phyloP scores from a whole-genome alignment of 2,888 invertebrate species.

The Lymantria monacha region DNA sequence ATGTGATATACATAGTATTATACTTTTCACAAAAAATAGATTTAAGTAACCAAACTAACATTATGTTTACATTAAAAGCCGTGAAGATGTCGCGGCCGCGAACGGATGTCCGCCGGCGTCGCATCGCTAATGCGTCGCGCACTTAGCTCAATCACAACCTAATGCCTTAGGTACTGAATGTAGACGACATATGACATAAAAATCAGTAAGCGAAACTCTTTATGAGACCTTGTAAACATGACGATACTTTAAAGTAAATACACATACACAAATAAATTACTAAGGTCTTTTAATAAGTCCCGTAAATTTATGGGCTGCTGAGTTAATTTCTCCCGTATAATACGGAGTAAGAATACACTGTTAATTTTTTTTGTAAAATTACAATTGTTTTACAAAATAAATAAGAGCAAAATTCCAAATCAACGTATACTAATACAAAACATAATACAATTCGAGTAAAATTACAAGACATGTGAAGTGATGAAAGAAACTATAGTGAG shows the following conservation, averaged over 20 bases:
- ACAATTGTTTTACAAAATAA: no score
- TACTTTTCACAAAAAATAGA: constrained; percentile 8
- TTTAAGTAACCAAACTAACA: constrained; percentile 19
- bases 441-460: no score
- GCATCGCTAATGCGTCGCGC: constrained; percentile 44
- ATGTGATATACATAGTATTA: not conserved
- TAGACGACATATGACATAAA: constrained; percentile 17
- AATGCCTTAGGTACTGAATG: constrained; percentile 18
- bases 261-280: not conserved
- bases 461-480: no score
- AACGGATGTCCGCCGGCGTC: constrained; percentile 69
- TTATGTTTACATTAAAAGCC: constrained; percentile 26
- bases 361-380: no score
- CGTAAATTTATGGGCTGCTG: no score
- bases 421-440: no score
- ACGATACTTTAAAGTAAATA: no score
- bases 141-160: constrained; percentile 7
- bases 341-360: no score
- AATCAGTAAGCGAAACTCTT: constrained; percentile 12
- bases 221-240: constrained; percentile 18
- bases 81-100: constrained; percentile 51
- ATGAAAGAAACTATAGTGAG: no score
- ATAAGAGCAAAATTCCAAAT: no score
- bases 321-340: no score
- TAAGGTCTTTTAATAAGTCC: no score